phyloP scores from a whole-genome alignment of 2,888 invertebrate genomes.

The Spisula solida region DNA sequence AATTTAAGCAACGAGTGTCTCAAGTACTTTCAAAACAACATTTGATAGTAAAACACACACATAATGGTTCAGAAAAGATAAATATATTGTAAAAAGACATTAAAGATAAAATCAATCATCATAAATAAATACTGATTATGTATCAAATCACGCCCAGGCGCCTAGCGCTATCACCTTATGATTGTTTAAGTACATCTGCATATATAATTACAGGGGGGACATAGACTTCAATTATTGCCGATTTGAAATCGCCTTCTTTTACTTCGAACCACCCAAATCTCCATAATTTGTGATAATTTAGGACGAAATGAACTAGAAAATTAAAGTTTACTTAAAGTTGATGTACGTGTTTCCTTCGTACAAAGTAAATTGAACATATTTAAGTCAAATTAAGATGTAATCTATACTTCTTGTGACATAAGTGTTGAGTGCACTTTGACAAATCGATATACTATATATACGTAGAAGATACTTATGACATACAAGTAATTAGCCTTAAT shows the following conservation, averaged over 20 bases:
- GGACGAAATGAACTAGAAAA: background rate
- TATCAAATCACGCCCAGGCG: background rate
- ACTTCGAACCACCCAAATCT: background rate
- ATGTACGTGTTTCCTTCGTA: background rate
- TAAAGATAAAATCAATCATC: conserved; percentile 1
- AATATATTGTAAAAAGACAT: background rate
- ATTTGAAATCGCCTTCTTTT: too few species aligned
- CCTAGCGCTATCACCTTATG: background rate
- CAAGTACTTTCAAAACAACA: conserved; percentile 2
- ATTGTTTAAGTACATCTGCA: background rate
- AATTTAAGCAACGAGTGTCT: background rate
- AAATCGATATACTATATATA: background rate
- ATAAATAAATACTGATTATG: background rate
- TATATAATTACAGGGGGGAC: background rate
- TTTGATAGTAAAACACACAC: background rate
- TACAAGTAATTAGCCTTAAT: background rate
- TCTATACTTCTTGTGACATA: background rate
- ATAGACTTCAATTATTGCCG: too few species aligned
- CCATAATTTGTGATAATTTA: background rate
- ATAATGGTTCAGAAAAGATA: background rate
- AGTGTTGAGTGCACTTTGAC: background rate
- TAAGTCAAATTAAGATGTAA: background rate
- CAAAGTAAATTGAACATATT: background rate
- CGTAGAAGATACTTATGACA: conserved; percentile 1
- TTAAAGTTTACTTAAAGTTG: background rate